These are phyloP conservation scores for Ceratothoa steindachneri DNA, from an alignment of 2,888 invertebrate species.

Conservation along the genomic window DNA sequence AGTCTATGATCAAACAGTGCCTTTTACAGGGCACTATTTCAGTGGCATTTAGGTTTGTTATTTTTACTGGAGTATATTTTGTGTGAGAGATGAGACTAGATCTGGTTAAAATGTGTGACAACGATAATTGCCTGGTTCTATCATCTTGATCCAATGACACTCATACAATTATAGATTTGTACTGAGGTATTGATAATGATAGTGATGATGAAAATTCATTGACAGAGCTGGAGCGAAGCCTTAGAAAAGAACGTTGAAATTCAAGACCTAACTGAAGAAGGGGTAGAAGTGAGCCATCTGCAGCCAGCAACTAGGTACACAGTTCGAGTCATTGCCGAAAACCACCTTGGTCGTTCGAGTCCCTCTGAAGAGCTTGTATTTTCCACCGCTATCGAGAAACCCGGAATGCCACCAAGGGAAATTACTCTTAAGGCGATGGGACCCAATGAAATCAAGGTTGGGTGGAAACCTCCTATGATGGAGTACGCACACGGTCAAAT, in stretches of 20 bases:
- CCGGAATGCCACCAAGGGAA: constrained; percentile 65
- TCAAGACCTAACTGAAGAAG: neutral
- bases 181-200: too few relatives aligned
- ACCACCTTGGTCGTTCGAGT: constrained; percentile 45
- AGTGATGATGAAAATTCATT: too few relatives aligned
- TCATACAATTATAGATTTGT: too few relatives aligned
- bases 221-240: neutral
- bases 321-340: constrained; percentile 46
- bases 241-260: neutral
- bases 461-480: constrained; percentile 38
- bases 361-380: constrained; percentile 41
- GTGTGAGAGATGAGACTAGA: too few relatives aligned
- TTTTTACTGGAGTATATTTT: too few relatives aligned
- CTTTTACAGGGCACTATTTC: too few relatives aligned
- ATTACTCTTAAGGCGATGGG: constrained; percentile 67
- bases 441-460: constrained; percentile 61
- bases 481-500: constrained; percentile 35
- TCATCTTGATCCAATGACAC: too few relatives aligned
- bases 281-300: constrained; percentile 27
- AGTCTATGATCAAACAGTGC: too few relatives aligned
- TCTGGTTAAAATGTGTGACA: too few relatives aligned
- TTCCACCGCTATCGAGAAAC: constrained; percentile 56
- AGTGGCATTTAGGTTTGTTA: too few relatives aligned
- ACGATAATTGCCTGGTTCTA: too few relatives aligned
- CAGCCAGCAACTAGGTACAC: constrained; percentile 48